Conservation (phyloP, 1,140 invertebrate genomes). For the Pygmarrhopalites habei region DNA sequence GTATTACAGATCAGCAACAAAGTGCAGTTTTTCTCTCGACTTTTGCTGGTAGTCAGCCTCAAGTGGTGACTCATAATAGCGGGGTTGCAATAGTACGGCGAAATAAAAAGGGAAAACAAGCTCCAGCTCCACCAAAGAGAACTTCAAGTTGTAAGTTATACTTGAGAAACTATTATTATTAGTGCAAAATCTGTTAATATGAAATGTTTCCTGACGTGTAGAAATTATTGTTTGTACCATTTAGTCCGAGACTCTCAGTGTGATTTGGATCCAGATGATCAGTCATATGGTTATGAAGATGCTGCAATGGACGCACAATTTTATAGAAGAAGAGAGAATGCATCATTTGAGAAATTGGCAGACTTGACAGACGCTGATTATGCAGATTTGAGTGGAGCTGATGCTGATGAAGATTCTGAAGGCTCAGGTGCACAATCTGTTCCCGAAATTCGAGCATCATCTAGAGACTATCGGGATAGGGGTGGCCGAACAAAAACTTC, state of each 20-base stretch:
- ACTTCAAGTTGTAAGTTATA: slow-evolving; percentile 84
- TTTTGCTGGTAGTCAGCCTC: slow-evolving; percentile 33
- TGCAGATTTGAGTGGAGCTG: slow-evolving; percentile 37
- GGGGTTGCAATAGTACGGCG: slow-evolving; percentile 34
- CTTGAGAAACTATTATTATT: too few relatives aligned
- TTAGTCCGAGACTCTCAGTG: slow-evolving; percentile 37
- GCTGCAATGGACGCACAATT: slow-evolving; percentile 17
- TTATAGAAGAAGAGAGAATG: slow-evolving; percentile 28
- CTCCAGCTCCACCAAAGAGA: slow-evolving; percentile 87
- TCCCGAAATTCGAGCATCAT: slow-evolving; percentile 17
- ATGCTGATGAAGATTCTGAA: slow-evolving; percentile 38
- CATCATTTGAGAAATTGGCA: slow-evolving; percentile 35
- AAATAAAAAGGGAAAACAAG: slow-evolving; percentile 82
- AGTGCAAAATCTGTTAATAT: slow-evolving; percentile 20
- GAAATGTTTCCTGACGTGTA: slow-evolving; percentile 6
- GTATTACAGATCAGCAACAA: slow-evolving; percentile 25
- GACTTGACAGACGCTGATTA: slow-evolving; percentile 36
- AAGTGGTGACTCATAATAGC: slow-evolving; percentile 20
- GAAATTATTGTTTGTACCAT: too few relatives aligned
- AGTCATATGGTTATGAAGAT: slow-evolving; percentile 22
- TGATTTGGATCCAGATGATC: slow-evolving; percentile 38
- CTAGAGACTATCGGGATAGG: slow-evolving; percentile 18
- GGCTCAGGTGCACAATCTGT: slow-evolving; percentile 34
- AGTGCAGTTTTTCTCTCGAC: slow-evolving; percentile 32
- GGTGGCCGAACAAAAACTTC: slow-evolving; percentile 18